A percentile compares a stretch with the other conserved stretches of the same genome.
Conservation (phyloP, 2,113 vertebrate genomes). For the Gopherus flavomarginatus region DNA sequence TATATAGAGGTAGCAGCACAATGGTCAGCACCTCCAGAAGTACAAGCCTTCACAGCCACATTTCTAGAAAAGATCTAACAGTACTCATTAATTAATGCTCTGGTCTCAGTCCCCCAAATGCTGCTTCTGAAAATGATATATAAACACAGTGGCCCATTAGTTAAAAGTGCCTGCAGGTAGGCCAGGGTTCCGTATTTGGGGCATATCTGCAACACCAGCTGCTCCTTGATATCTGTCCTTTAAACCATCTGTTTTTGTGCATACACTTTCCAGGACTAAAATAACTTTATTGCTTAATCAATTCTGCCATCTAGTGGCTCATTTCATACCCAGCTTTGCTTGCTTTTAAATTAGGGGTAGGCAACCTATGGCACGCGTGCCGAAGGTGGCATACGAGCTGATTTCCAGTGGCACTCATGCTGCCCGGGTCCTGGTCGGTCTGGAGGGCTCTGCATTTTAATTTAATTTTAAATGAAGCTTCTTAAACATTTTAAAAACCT, state of each 20-base stretch:
- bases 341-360: background rate
- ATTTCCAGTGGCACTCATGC: too few relatives aligned
- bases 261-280: background rate
- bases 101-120: constrained; percentile 31
- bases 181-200: background rate
- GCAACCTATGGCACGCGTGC: too few relatives aligned
- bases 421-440: too few relatives aligned
- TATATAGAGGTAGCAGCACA: background rate
- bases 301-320: constrained; percentile 81
- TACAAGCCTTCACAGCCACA: constrained; percentile 45
- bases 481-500: too few relatives aligned
- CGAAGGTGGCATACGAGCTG: too few relatives aligned
- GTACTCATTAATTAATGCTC: constrained; percentile 18
- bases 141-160: constrained; percentile 13
- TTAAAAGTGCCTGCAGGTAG: constrained; percentile 28
- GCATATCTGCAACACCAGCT: background rate
- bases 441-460: too few relatives aligned
- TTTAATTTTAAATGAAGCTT: too few relatives aligned
- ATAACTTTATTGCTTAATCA: constrained; percentile 61
- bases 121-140: constrained; percentile 49
- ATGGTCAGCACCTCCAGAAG: constrained; percentile 50
- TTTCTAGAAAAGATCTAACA: constrained; percentile 23
- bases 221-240: constrained; percentile 6
- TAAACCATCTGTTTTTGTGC: constrained; percentile 15
- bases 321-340: background rate